These are phyloP conservation scores for Agrotis exclamationis DNA, from an alignment of 2,888 invertebrate genomes.

Conservation along the genomic window DNA sequence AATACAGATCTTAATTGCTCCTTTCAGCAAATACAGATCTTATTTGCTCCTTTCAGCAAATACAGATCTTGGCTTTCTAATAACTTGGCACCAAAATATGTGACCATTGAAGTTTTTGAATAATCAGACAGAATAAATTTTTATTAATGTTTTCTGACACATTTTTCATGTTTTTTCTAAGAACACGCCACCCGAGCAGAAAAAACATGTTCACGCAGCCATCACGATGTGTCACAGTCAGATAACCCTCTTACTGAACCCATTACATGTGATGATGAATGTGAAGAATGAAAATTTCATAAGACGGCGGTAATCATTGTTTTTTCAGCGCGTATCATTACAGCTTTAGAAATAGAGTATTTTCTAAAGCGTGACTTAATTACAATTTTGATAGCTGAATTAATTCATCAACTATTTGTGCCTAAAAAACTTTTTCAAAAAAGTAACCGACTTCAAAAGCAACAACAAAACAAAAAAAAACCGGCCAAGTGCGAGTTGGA, in stretches of 20 bases:
- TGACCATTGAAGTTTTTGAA: neutral
- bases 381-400: neutral
- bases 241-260: constrained; percentile 52
- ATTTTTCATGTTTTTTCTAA: neutral
- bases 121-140: neutral
- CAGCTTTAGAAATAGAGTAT: neutral
- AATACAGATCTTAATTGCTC: no score
- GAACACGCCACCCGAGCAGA: constrained; percentile 6
- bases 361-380: no score
- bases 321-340: neutral
- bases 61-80: no score
- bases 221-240: constrained; percentile 28
- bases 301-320: constrained; percentile 22
- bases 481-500: no score
- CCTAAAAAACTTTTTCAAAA: no score
- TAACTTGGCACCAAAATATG: no score
- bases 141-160: neutral
- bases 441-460: no score
- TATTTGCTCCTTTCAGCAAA: no score
- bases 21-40: no score
- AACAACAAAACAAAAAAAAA: no score
- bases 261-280: constrained; percentile 42
- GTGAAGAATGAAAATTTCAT: constrained; percentile 38
- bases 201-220: constrained; percentile 54
- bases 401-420: neutral